Percentiles rank a stretch among this genome's conserved stretches.
Evolutionary conservation across 2,888 invertebrate species (phyloP).

Genomic region (Coelinius sp.): DNA sequence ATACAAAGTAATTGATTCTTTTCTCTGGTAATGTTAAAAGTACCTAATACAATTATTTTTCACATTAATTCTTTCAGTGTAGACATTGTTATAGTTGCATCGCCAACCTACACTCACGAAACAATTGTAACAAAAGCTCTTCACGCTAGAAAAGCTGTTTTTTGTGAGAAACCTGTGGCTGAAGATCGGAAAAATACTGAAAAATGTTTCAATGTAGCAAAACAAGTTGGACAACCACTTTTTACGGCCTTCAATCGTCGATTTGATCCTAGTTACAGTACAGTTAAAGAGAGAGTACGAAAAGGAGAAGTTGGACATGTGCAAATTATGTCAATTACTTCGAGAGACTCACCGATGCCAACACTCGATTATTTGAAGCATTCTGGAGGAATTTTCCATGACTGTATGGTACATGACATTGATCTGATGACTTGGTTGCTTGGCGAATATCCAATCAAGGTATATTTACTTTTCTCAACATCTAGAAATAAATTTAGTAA

Average conservation of each 20-base stretch:
- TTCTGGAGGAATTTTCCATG: conserved; percentile 80
- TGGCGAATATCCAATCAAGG: conserved; percentile 76
- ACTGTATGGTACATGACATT: conserved; percentile 80
- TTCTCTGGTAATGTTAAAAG: neutral
- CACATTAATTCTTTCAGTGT: conserved; percentile 65
- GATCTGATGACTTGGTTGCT: conserved; percentile 78
- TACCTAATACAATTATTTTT: neutral
- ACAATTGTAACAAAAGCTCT: conserved; percentile 73
- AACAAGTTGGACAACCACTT: conserved; percentile 73
- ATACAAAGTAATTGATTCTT: conserved; percentile 71
- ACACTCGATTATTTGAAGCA: conserved; percentile 75
- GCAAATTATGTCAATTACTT: conserved; percentile 76
- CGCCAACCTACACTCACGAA: conserved; percentile 77
- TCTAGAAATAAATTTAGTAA: neutral
- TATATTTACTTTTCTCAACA: conserved; percentile 54
- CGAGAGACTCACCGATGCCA: conserved; percentile 79
- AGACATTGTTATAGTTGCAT: conserved; percentile 73
- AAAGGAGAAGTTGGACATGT: conserved; percentile 77
- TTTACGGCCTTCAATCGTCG: conserved; percentile 80
- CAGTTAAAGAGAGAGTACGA: conserved; percentile 72
- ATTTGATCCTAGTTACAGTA: conserved; percentile 76
- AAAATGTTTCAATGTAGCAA: conserved; percentile 76
- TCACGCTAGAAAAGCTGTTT: conserved; percentile 76
- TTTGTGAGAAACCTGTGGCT: conserved; percentile 81
- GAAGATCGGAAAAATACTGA: conserved; percentile 73